A percentile compares a stretch with the other conserved stretches of the same genome.
Evolutionary conservation across 2,888 invertebrate species (phyloP).

Genomic region (Heteromyza rotundicornis): DNA sequence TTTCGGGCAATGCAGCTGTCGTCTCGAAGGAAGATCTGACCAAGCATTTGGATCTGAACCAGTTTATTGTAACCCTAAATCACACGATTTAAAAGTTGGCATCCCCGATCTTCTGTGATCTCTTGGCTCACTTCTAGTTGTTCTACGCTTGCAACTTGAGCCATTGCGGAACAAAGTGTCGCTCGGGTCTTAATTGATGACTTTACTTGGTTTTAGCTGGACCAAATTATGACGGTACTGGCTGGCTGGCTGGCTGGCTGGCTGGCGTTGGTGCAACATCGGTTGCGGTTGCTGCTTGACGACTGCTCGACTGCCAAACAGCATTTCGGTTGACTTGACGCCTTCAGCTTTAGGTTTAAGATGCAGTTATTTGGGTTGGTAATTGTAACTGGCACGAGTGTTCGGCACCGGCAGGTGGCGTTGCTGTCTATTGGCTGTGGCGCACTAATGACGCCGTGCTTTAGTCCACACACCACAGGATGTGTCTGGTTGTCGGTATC

Average conservation of each 20-base stretch:
- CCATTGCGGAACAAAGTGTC: not conserved
- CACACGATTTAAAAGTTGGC: too few relatives aligned
- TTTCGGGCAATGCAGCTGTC: too few relatives aligned
- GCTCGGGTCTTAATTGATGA: not conserved
- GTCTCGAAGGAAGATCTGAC: too few relatives aligned
- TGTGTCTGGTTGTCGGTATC: not conserved
- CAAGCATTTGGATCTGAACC: too few relatives aligned
- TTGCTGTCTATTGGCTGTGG: not conserved
- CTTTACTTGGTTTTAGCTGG: not conserved
- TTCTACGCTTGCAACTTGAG: too few relatives aligned
- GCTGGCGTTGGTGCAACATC: not conserved
- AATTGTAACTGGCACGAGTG: not conserved
- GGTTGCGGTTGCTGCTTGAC: not conserved
- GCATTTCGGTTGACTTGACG: not conserved
- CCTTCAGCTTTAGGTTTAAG: not conserved
- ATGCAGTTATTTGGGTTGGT: not conserved
- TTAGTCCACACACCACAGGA: not conserved
- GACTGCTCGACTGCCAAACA: not conserved
- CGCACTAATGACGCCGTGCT: not conserved
- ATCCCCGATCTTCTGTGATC: too few relatives aligned
- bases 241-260: too few relatives aligned
- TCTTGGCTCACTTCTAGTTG: too few relatives aligned
- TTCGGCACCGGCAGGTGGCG: not conserved
- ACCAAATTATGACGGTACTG: conserved; percentile 3
- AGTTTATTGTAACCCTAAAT: too few relatives aligned